These are phyloP conservation scores for Macrobrachium rosenbergii DNA, from an alignment of 1,140 invertebrate genomes.

Conservation along the genomic window DNA sequence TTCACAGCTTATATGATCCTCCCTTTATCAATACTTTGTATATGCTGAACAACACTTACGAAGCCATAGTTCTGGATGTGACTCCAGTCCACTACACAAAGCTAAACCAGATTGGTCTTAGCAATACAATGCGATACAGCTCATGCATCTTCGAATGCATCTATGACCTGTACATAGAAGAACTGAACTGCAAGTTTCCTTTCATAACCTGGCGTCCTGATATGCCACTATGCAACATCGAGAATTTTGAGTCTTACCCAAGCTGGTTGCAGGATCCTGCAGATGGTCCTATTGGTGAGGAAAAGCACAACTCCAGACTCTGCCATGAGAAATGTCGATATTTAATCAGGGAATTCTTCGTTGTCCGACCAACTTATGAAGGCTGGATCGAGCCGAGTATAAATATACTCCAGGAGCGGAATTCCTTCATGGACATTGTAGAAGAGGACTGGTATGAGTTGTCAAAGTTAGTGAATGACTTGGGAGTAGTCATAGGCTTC, in stretches of 20 bases:
- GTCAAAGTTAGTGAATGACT: slow-evolving; percentile 34
- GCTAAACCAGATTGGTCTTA: neutral
- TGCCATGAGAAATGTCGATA: slow-evolving; percentile 32
- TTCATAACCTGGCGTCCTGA: slow-evolving; percentile 39
- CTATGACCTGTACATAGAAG: slow-evolving; percentile 15
- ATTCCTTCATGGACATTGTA: slow-evolving; percentile 6
- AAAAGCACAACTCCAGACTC: neutral
- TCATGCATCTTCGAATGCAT: slow-evolving; percentile 33
- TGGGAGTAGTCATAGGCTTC: slow-evolving; percentile 37
- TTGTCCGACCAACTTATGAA: neutral
- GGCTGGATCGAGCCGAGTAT: slow-evolving; percentile 24
- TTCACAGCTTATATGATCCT: slow-evolving; percentile 18
- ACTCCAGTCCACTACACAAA: slow-evolving; percentile 28
- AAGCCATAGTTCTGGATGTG: slow-evolving; percentile 15
- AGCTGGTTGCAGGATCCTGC: slow-evolving; percentile 5
- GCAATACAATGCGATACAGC: slow-evolving; percentile 17
- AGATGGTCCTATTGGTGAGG: neutral
- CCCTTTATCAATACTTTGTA: slow-evolving; percentile 1
- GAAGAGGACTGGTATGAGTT: slow-evolving; percentile 44
- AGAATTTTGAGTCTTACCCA: slow-evolving; percentile 5
- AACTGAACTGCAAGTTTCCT: slow-evolving; percentile 33
- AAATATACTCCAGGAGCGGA: slow-evolving; percentile 28
- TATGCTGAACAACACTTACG: neutral
- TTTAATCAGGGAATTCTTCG: slow-evolving; percentile 1
- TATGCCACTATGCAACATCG: slow-evolving; percentile 16